phyloP scores from a whole-genome alignment of 2,113 vertebrate species.

The Ailuropoda melanoleuca region DNA sequence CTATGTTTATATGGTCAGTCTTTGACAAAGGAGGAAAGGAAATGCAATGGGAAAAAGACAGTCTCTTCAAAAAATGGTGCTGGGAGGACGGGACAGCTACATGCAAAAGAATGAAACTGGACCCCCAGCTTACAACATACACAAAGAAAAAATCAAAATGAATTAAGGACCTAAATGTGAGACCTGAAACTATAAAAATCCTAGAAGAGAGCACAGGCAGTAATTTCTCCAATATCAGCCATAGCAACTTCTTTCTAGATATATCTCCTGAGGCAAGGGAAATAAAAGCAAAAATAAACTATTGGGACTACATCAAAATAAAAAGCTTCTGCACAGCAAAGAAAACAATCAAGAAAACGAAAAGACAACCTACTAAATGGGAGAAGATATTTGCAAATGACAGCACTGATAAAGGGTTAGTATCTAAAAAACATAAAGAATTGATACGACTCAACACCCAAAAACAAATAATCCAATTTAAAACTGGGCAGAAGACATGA shows the following conservation, averaged over 20 bases:
- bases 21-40: background rate
- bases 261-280: background rate
- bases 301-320: background rate
- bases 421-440: background rate
- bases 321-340: background rate
- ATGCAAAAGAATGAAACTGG: background rate
- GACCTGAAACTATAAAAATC: background rate
- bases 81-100: background rate
- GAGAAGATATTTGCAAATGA: background rate
- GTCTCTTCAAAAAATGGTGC: background rate
- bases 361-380: background rate
- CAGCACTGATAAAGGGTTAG: background rate
- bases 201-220: background rate
- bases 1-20: background rate
- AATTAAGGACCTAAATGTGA: background rate
- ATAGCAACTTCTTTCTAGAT: background rate
- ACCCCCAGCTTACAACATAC: background rate
- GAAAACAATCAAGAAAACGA: background rate
- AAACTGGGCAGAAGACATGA: background rate
- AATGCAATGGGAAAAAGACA: background rate
- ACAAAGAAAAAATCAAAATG: background rate
- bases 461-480: background rate
- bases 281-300: background rate
- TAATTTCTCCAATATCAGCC: background rate
- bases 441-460: background rate